Evolutionary conservation across 1,140 invertebrate species (phyloP).

Genomic region (Drosophila sturtevanti): DNA sequence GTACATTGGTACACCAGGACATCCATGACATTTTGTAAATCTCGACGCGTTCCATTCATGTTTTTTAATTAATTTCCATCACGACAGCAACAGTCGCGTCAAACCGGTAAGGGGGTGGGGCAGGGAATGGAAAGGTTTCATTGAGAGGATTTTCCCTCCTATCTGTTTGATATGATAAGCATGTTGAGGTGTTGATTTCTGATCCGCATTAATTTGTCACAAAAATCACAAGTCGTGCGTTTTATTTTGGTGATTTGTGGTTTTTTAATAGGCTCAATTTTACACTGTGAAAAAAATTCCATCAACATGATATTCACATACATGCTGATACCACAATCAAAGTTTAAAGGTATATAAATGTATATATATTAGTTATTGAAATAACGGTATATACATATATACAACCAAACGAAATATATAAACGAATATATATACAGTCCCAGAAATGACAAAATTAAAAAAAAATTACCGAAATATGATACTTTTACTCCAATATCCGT

Average conservation of each 20-base stretch:
- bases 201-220: slow-evolving; percentile 73
- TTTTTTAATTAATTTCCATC: slow-evolving; percentile 74
- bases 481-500: no score
- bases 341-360: no score
- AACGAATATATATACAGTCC: no score
- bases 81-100: slow-evolving; percentile 1
- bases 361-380: no score
- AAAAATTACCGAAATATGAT: no score
- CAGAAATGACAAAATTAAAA: no score
- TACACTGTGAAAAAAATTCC: not conserved
- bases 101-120: not conserved
- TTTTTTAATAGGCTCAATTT: slow-evolving; percentile 12
- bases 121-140: slow-evolving; percentile 23
- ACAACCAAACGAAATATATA: no score
- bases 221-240: slow-evolving; percentile 65
- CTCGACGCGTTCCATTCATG: slow-evolving; percentile 73
- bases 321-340: no score
- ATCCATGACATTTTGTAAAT: slow-evolving; percentile 49
- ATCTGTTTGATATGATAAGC: slow-evolving; percentile 61
- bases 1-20: not conserved
- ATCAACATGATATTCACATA: no score
- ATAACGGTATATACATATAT: no score
- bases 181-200: slow-evolving; percentile 75
- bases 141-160: slow-evolving; percentile 13
- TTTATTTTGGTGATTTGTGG: slow-evolving; percentile 23